phyloP scores from a whole-genome alignment of 1,140 invertebrate species.

The Pseudomyrmex concolor region DNA sequence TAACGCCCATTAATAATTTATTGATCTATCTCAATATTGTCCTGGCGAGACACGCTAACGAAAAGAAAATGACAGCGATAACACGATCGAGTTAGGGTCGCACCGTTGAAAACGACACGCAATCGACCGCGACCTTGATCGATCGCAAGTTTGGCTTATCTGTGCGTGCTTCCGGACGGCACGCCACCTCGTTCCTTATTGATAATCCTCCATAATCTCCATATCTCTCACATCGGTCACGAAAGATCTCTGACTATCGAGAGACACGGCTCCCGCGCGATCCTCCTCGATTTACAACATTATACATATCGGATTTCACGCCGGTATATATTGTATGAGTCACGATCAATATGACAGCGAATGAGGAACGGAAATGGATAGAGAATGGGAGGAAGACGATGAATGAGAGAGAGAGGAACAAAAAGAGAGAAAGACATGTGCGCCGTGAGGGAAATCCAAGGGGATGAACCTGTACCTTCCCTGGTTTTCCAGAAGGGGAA shows the following conservation, averaged over 20 bases:
- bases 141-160: constrained; percentile 28
- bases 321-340: constrained; percentile 32
- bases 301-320: neutral
- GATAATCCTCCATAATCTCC: constrained; percentile 45
- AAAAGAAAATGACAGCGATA: too few species aligned
- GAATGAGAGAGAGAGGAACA: neutral
- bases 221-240: constrained; percentile 23
- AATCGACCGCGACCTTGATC: constrained; percentile 52
- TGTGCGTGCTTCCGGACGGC: constrained; percentile 3
- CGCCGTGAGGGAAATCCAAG: constrained; percentile 16
- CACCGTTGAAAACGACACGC: neutral
- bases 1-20: too few species aligned
- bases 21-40: too few species aligned
- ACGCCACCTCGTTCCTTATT: constrained; percentile 34
- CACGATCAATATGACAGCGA: constrained; percentile 50
- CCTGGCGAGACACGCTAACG: too few species aligned
- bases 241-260: constrained; percentile 23
- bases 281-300: constrained; percentile 42
- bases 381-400: neutral
- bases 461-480: constrained; percentile 1
- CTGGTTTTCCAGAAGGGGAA: neutral
- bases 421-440: constrained; percentile 1
- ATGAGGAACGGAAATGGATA: constrained; percentile 24
- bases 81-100: neutral
- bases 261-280: neutral